Percentiles rank a stretch among this genome's conserved stretches.
phyloP scores from a whole-genome alignment of 2,113 vertebrate species.

The Sarotherodon lohbergeri region DNA sequence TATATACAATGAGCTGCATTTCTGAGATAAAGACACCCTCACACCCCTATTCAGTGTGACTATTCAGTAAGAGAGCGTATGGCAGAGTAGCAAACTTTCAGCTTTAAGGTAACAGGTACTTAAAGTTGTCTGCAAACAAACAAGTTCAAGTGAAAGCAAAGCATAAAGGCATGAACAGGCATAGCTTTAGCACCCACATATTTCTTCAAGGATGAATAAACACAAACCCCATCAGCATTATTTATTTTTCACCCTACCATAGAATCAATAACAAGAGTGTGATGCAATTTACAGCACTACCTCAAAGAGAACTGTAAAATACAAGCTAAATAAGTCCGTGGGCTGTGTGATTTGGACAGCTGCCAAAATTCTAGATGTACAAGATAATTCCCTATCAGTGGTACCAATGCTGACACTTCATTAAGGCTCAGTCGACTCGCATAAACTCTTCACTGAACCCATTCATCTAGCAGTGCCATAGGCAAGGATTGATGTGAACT shows the following conservation, averaged over 20 bases:
- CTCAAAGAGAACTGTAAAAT: not conserved
- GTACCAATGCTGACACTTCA: slow-evolving; percentile 8
- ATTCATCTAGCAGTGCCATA: not conserved
- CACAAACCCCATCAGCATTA: not conserved
- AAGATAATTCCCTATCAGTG: slow-evolving; percentile 14
- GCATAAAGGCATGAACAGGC: not conserved
- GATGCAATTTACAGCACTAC: not conserved
- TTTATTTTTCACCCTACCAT: not conserved
- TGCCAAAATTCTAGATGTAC: slow-evolving; percentile 22
- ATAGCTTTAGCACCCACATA: not conserved
- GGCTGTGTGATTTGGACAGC: not conserved
- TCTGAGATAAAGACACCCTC: not conserved
- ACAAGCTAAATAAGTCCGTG: not conserved
- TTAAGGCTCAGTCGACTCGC: slow-evolving; percentile 17
- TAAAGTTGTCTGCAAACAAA: not conserved
- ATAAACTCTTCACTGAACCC: slow-evolving; percentile 1
- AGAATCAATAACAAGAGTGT: not conserved
- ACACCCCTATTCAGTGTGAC: not conserved
- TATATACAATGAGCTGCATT: not conserved
- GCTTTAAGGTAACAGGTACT: not conserved
- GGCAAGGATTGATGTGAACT: slow-evolving; percentile 27
- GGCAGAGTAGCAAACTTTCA: not conserved
- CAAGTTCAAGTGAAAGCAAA: not conserved
- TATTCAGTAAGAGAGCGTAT: not conserved
- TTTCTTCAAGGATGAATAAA: not conserved